phyloP scores from a whole-genome alignment of 2,888 invertebrate genomes.

The Leptinotarsa juncta region DNA sequence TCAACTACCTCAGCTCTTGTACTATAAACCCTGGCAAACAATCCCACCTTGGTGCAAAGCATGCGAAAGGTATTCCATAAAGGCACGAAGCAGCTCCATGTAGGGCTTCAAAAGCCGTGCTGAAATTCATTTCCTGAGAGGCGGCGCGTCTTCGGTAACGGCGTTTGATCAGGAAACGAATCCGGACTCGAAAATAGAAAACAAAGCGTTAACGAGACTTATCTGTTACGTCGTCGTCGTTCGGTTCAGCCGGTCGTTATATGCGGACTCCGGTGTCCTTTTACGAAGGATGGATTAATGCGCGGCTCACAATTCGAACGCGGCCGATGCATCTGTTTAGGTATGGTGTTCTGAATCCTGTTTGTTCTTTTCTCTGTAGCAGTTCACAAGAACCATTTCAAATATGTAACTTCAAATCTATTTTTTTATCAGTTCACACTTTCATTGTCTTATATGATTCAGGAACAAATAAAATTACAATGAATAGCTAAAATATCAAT shows the following conservation, averaged over 20 bases:
- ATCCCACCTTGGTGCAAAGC: background rate
- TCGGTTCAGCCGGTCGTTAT: constrained; percentile 12
- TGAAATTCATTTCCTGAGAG: constrained; percentile 65
- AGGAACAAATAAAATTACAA: no score
- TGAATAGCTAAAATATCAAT: no score
- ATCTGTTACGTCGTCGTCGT: constrained; percentile 19
- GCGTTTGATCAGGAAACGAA: constrained; percentile 61
- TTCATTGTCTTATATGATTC: no score
- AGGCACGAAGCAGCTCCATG: constrained; percentile 13
- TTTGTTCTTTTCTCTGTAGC: background rate
- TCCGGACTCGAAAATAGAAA: constrained; percentile 63
- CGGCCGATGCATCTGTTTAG: background rate
- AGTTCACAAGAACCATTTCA: no score
- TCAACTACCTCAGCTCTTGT: no score
- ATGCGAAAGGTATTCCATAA: background rate
- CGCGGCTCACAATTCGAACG: background rate
- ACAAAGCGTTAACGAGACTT: constrained; percentile 55
- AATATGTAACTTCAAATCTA: no score
- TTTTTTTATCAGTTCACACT: no score
- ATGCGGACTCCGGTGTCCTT: constrained; percentile 14
- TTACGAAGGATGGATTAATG: constrained; percentile 9
- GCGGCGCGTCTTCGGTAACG: constrained; percentile 62
- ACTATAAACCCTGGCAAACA: background rate
- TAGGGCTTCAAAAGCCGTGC: constrained; percentile 50
- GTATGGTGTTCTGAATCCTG: background rate